phyloP scores from a whole-genome alignment of 1,140 invertebrate genomes.

The Sarcophaga peregrina region DNA sequence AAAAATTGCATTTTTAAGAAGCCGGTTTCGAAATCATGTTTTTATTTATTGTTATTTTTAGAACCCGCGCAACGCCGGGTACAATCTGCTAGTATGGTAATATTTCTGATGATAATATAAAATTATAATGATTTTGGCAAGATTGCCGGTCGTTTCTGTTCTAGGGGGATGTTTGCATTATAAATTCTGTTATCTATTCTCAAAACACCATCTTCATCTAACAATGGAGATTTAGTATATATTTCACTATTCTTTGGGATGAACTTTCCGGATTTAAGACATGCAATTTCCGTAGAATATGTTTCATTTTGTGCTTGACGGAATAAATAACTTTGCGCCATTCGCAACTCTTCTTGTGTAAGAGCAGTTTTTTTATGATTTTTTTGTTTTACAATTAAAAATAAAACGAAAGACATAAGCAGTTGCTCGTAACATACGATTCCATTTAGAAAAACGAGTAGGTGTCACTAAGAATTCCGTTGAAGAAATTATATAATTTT shows the following conservation, averaged over 20 bases:
- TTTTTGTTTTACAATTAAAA: not conserved
- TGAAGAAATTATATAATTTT: not conserved
- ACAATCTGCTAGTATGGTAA: no score
- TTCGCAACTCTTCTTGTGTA: not conserved
- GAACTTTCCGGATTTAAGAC: not conserved
- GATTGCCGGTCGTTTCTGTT: not conserved
- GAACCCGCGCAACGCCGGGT: no score
- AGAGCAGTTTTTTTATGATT: not conserved
- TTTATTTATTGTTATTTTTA: no score
- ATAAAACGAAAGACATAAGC: not conserved
- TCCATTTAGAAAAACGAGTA: not conserved
- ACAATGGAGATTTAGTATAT: not conserved
- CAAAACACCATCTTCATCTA: constrained; percentile 22
- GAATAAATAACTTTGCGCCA: not conserved
- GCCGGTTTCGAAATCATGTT: no score
- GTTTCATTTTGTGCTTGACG: not conserved
- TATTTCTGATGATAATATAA: not conserved
- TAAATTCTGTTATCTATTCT: not conserved
- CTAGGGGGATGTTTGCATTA: not conserved
- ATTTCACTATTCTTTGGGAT: not conserved
- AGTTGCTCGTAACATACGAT: not conserved
- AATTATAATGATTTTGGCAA: constrained; percentile 23
- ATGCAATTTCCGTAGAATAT: not conserved
- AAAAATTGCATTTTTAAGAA: no score
- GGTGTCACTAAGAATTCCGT: not conserved